Evolutionary conservation across 2,797 vertebrate genomes (phyloP).

Genomic region (Sarcoramphus papa): DNA sequence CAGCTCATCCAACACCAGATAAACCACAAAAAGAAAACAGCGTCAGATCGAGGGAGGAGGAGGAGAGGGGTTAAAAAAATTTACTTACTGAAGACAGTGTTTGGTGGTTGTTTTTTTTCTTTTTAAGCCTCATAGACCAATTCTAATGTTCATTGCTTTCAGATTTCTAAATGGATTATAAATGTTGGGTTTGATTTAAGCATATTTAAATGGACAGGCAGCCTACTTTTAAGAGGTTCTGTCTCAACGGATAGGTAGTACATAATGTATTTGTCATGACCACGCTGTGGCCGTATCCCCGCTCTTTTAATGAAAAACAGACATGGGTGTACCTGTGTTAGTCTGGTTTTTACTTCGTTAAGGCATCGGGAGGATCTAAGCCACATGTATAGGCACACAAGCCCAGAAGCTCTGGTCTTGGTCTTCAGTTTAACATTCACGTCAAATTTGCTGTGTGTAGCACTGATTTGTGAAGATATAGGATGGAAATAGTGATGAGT

Average conservation of each 20-base stretch:
- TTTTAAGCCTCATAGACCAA: neutral
- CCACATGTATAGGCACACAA: neutral
- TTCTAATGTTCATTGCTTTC: neutral
- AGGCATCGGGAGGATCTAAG: neutral
- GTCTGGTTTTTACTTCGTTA: neutral
- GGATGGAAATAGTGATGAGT: neutral
- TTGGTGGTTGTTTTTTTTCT: neutral
- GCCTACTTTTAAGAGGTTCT: neutral
- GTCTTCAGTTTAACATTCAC: neutral
- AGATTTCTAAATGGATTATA: neutral
- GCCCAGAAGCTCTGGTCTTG: neutral
- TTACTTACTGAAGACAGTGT: neutral
- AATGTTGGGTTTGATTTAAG: neutral
- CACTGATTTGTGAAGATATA: neutral
- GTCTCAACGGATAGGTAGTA: neutral
- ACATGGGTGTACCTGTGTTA: accelerated
- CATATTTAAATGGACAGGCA: neutral
- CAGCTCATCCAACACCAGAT: neutral
- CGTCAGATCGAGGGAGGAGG: neutral
- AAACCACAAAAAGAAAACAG: neutral
- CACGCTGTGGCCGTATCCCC: neutral
- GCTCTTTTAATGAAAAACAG: neutral
- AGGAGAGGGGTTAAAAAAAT: neutral
- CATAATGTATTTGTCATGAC: neutral
- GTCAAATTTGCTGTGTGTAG: neutral